Percentiles rank a stretch among this genome's conserved stretches.
phyloP scores from a whole-genome alignment of 2,888 invertebrate genomes.

The Megalurothrips usitatus region DNA sequence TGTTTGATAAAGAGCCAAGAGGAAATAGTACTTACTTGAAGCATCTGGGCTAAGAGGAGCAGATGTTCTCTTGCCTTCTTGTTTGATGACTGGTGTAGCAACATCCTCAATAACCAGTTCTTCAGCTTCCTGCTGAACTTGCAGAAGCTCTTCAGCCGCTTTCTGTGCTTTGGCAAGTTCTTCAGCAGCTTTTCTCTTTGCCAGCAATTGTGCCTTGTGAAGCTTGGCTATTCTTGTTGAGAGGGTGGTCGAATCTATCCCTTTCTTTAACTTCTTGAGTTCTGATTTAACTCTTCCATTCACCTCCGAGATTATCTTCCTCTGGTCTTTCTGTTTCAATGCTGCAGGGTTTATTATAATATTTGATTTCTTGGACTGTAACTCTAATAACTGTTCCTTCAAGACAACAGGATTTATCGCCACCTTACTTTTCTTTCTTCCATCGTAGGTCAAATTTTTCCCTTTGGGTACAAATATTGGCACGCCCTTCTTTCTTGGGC shows the following conservation, averaged over 20 bases:
- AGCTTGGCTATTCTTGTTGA: constrained; percentile 32
- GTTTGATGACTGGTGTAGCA: constrained; percentile 21
- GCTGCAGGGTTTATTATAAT: background rate
- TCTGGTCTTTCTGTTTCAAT: constrained; percentile 38
- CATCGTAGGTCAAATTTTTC: constrained; percentile 33
- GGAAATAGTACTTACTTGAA: constrained; percentile 34
- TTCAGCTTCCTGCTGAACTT: constrained; percentile 34
- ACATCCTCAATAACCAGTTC: constrained; percentile 30
- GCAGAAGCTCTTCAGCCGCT: constrained; percentile 33
- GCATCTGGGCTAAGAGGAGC: constrained; percentile 36
- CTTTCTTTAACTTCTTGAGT: constrained; percentile 41
- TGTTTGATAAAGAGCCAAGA: background rate
- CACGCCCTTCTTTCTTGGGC: constrained; percentile 27
- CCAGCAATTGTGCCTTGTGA: background rate
- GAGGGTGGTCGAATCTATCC: constrained; percentile 28
- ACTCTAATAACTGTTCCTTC: background rate
- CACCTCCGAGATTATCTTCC: constrained; percentile 29
- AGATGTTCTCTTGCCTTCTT: constrained; percentile 31
- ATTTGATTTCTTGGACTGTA: background rate
- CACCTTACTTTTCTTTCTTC: constrained; percentile 36
- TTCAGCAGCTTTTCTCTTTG: constrained; percentile 32
- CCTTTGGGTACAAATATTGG: constrained; percentile 27
- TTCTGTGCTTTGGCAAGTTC: constrained; percentile 27
- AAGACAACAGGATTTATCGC: constrained; percentile 35
- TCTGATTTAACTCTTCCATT: constrained; percentile 19